Percentiles rank a stretch among this genome's conserved stretches.
Evolutionary conservation across 2,113 vertebrate species (phyloP).

Genomic region (Rhinolophus sinicus): DNA sequence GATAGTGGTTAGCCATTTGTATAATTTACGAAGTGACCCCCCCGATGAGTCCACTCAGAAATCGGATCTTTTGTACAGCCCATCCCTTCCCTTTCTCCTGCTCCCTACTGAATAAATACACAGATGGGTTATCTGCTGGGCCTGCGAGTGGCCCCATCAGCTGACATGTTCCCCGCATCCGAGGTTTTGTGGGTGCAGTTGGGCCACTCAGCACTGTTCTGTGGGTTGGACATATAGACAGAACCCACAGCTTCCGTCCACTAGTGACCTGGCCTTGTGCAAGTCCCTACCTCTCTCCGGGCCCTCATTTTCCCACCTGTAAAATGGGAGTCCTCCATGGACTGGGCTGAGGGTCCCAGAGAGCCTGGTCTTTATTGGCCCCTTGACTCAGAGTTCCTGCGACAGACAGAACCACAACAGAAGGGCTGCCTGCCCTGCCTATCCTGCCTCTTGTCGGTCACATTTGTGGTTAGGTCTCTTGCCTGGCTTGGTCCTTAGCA

Average conservation of each 20-base stretch:
- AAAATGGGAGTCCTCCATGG: not conserved
- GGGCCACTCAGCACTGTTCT: too few species aligned
- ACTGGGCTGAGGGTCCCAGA: not conserved
- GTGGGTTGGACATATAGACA: rapidly evolving
- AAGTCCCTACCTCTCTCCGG: too few species aligned
- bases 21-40: too few species aligned
- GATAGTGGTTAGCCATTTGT: too few species aligned
- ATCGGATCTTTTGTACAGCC: not conserved
- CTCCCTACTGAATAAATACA: not conserved
- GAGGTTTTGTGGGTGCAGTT: not conserved
- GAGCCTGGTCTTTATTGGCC: not conserved
- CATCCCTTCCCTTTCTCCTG: too few species aligned
- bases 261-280: rapidly evolving
- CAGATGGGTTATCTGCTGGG: rapidly evolving
- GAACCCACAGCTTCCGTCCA: not conserved
- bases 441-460: rapidly evolving
- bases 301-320: not conserved
- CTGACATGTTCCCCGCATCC: not conserved
- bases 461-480: not conserved
- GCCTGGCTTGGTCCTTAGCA: not conserved
- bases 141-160: not conserved
- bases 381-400: not conserved
- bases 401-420: not conserved
- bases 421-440: not conserved
- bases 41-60: not conserved